Base-by-base conservation (phyloP, 2,797 vertebrate genomes). In the Anguilla anguilla region DNA sequence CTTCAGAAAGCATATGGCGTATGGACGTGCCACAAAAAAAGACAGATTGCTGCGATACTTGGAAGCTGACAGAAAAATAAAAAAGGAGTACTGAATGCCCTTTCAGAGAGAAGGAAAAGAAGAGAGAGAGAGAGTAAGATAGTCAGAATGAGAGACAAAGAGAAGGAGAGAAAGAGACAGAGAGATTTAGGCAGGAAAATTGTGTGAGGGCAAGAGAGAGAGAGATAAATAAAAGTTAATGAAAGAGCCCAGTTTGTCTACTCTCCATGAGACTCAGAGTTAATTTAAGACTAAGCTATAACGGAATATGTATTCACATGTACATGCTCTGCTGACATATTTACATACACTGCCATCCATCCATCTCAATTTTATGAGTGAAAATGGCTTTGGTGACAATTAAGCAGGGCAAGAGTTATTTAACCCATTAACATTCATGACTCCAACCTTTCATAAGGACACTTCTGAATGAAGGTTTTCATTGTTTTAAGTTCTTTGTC, bases 11-110 rank as follows among this genome's bases (percentile, higher is more conserved):
- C 79, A 82, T 82, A 82, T 82, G 79, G 79, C 1, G 22, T 49
- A n/a, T 13, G 43, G 79, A 51, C 79, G 25, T n/a, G 43, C 17
- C 79, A 51, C 22, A 43, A 49, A 43, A 82, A 43, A 77, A 82
- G 79, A 82, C 25, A 51, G 79, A 79, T 43, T 25, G 79, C 46
- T 51, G 94, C 93, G 83, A 94, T 92, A 64, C 94, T 93, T 95
- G 88, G 43, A n/a, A 13, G 72, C 25, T 3, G 28, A 28, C 64
- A 64, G 64, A 53, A 6, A 79, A 49, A n/a, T n/a, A 49, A 82
- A 51, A n/a, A 43, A 13, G 74, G 6, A 49, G 43, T 49, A 51
- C 79, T 79, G 39, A 79, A 79, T 46, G 39, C 9, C 79, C 46
- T 49, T 82, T 82, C 43, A 82, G 6, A 15, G 43, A 31, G 43